Evolutionary conservation across 2,888 invertebrate genomes (phyloP).

Genomic region (Fragum whitleyi): DNA sequence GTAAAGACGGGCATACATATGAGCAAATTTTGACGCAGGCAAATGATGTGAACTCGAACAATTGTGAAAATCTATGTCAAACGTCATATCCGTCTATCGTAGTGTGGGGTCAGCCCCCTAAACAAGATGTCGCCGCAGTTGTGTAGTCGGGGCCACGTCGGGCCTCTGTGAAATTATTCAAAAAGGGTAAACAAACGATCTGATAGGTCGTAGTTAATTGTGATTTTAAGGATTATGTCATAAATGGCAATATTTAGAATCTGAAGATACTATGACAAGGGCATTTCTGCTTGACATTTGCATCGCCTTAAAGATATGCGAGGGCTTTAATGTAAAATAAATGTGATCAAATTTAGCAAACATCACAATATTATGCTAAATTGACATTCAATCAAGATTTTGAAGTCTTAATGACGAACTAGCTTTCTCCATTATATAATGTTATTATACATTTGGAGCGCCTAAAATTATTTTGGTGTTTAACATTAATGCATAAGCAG

Average conservation of each 20-base stretch:
- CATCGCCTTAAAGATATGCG: too few species aligned
- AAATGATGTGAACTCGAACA: conserved; percentile 46
- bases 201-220: neutral
- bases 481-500: too few species aligned
- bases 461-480: too few species aligned
- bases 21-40: conserved; percentile 62
- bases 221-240: conserved; percentile 2
- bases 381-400: too few species aligned
- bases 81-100: conserved; percentile 68
- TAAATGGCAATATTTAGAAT: neutral
- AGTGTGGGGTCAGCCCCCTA: conserved; percentile 71
- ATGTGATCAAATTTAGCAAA: too few species aligned
- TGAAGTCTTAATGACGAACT: too few species aligned
- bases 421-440: too few species aligned
- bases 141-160: conserved; percentile 64
- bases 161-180: neutral
- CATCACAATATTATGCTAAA: too few species aligned
- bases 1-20: conserved; percentile 73
- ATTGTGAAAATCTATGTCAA: conserved; percentile 38
- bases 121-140: conserved; percentile 70
- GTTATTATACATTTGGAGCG: too few species aligned
- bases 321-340: too few species aligned
- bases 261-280: too few species aligned
- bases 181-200: conserved; percentile 24
- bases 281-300: too few species aligned